A percentile compares a stretch with the other conserved stretches of the same genome.
These are phyloP conservation scores for Barypeithes pellucidus DNA, from an alignment of 2,888 invertebrate genomes.

Conservation along the genomic window DNA sequence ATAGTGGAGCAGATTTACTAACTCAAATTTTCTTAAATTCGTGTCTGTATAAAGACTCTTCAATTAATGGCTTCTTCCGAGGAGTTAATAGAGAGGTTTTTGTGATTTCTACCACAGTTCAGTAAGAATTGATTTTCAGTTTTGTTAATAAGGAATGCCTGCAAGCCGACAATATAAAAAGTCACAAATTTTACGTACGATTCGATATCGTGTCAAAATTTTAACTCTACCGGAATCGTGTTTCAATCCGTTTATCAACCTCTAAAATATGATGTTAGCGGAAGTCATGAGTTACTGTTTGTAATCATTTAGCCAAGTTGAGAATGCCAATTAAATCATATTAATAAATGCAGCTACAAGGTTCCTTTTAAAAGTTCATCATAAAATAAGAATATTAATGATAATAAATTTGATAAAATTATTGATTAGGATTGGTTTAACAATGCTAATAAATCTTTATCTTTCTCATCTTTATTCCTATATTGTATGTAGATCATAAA, in stretches of 20 bases:
- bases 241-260: slow-evolving; percentile 21
- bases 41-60: not conserved
- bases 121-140: not conserved
- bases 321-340: slow-evolving; percentile 4
- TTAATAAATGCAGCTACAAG: not conserved
- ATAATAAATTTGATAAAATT: not conserved
- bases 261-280: slow-evolving; percentile 4
- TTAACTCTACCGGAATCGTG: slow-evolving; percentile 27
- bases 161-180: no score
- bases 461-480: no score
- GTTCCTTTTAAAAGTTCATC: not conserved
- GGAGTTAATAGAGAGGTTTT: no score
- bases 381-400: not conserved
- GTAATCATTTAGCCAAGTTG: slow-evolving; percentile 19
- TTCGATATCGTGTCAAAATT: slow-evolving; percentile 19
- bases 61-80: not conserved
- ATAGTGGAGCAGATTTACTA: not conserved
- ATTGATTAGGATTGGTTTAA: no score
- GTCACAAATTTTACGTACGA: no score
- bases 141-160: no score
- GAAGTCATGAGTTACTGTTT: slow-evolving; percentile 34
- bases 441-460: no score
- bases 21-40: not conserved
- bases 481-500: no score
- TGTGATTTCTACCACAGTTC: no score